A percentile compares a stretch with the other conserved stretches of the same genome.
Conservation (phyloP, 64 coral and sea anemone genomes). For the Astreopora myriophthalma region DNA sequence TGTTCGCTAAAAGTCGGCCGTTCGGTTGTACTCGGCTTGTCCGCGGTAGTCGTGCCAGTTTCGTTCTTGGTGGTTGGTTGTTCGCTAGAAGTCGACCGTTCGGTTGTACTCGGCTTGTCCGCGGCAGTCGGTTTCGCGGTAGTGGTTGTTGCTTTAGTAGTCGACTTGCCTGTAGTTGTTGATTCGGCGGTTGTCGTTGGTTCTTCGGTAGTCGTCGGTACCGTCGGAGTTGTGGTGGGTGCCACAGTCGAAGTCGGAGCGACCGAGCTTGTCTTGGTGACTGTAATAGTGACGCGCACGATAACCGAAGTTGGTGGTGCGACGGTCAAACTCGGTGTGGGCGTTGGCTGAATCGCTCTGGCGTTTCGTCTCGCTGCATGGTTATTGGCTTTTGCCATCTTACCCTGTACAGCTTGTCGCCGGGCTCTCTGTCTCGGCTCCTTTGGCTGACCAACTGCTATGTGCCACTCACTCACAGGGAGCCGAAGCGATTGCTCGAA, state of each 20-base stretch:
- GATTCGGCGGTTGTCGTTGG: neutral
- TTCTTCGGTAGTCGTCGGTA: conserved; percentile 18
- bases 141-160: conserved; percentile 2
- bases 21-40: neutral
- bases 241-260: conserved; percentile 1
- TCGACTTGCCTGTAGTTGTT: too few species aligned
- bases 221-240: conserved; percentile 22
- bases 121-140: neutral
- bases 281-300: conserved; percentile 3
- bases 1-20: neutral
- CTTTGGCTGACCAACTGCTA: conserved; percentile 85
- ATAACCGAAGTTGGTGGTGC: conserved; percentile 48
- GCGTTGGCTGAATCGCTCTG: conserved; percentile 50
- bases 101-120: conserved; percentile 5
- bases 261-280: conserved; percentile 10
- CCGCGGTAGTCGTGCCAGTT: neutral
- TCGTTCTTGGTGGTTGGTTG: neutral
- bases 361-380: conserved; percentile 30
- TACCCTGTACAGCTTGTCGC: conserved; percentile 50
- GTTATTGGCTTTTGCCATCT: conserved; percentile 21
- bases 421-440: conserved; percentile 60
- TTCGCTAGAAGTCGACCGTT: neutral
- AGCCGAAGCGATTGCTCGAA: conserved; percentile 66
- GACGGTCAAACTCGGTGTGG: conserved; percentile 71
- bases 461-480: conserved; percentile 86